Base-by-base conservation (phyloP, 37 sponge, comb jelly and placozoan genomes). In the Haliclona indistincta region DNA sequence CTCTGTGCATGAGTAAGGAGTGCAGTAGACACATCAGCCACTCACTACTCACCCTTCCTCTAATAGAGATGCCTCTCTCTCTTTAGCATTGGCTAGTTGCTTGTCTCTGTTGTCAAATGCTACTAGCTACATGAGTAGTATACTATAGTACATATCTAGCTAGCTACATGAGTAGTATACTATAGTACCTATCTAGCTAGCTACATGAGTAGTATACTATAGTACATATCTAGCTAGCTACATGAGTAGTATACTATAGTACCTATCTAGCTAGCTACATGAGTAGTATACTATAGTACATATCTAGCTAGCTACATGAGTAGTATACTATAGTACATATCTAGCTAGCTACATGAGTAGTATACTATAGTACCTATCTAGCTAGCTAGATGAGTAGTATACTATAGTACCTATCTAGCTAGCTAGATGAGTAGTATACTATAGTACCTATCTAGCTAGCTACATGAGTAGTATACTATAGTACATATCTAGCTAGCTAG, bases 51-150 rank as follows among this genome's bases (percentile, higher is more conserved):
- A 77, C 84, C 84, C 76, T 52, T 90, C 90, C 64, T 90, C 90
- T 43, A 84, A 67, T 38, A 76, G 60, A 20, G 76, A 65, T 17
- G 90, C 90, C 35, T 90, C 90, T 13, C 86, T 71, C 56, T 86
- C 84, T 44, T 88, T 77, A 35, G 82, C 78, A 13, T 32, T 34
- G 52, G 52, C 68, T 53, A 63, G 39, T 20, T 63, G 38, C 70
- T 63, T 71, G 39, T 60, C 64, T 11, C 71, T 15, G 10, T 51
- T 54, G 3, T 69, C 70, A 32, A 79, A 19, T 28, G 56, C 67
- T 30, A 63, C 28, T 28, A 37, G 70, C 80, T 79, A 36, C 26
- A 67, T 35, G 37, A 33, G n/a, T n/a, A n/a, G n/a, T n/a, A 35
- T 33, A 34, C 67, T 32, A 5, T 32, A 66, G 19, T 7, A 26